Evolutionary conservation across 2,888 invertebrate genomes (phyloP), one percentile per base, ranked within the genome.

Genomic region (Mimumesa dahlbomi): DNA sequence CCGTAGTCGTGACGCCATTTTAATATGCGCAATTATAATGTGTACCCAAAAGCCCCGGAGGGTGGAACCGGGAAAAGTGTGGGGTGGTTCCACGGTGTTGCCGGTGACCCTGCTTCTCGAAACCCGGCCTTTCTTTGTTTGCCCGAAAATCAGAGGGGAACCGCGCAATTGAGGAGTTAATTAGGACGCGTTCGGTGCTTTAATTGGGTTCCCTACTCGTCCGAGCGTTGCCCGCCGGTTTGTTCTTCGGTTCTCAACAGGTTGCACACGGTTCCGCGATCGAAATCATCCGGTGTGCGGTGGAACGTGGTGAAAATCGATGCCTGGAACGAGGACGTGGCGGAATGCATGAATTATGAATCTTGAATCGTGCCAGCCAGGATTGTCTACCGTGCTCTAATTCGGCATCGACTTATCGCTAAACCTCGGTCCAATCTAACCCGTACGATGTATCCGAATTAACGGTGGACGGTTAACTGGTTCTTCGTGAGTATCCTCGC

Each of bases 21-120:
- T 88, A 89, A 89, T 89, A 88, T 88, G 89, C 88, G 86, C 88
- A 88, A 89, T 88, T 88, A 88, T 88, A 88, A 89, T 87, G 86
- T 87, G 84, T 87, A 85, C 83, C 77, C 81, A 81, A 82, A 69
- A 71, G 66, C 68, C 70, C 49, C 45, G 40, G 65, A 67, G 73
- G 63, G 43, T 19, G 43, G 43, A 43, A 62, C 46, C 49, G 38
- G 43, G n/a, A 34, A 43, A 46, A 40, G 52, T 29, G 40, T 25
- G 45, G 40, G 34, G 45, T 43, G 67, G 56, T 54, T 59, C 66
- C 46, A 25, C 49, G 56, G 45, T 59, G 64, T 56, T 57, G 53
- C 31, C 54, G 74, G 74, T 82, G 79, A 75, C 73, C 74, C 75
- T 43, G 72, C 66, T 57, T 58, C 54, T 49, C 49, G 46, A 50